phyloP scores from a whole-genome alignment of 2,888 invertebrate genomes.

The Caprella mutica region DNA sequence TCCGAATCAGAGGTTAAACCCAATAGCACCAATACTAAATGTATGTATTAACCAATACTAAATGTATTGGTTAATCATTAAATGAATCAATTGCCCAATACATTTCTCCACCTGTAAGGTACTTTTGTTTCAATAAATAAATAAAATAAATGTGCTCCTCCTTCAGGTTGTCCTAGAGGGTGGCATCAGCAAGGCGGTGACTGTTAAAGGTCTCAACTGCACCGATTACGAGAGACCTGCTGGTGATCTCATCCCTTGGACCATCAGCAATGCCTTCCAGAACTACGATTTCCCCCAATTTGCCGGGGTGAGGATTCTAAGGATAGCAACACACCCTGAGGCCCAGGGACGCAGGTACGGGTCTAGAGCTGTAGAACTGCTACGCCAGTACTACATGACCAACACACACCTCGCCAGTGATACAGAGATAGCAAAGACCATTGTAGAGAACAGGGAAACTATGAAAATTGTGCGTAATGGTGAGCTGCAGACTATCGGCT shows the following conservation, averaged over 20 bases:
- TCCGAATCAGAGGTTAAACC: too few relatives aligned
- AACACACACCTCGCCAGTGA: conserved; percentile 54
- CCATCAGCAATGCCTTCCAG: conserved; percentile 88
- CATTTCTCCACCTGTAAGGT: too few relatives aligned
- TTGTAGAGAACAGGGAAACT: conserved; percentile 41
- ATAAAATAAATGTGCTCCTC: background rate
- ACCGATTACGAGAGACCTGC: conserved; percentile 71
- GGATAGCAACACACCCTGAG: conserved; percentile 96
- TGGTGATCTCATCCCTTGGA: conserved; percentile 98
- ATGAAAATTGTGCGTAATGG: conserved; percentile 42
- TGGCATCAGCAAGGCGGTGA: conserved; percentile 50
- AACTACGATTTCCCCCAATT: conserved; percentile 86
- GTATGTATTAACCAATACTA: too few relatives aligned
- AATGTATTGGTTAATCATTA: too few relatives aligned
- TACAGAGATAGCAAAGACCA: conserved; percentile 45
- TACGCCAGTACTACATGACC: conserved; percentile 79
- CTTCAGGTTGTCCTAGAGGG: conserved; percentile 54
- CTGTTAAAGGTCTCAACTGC: conserved; percentile 5
- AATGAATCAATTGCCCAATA: too few relatives aligned
- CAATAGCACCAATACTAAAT: too few relatives aligned
- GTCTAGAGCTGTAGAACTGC: conserved; percentile 64
- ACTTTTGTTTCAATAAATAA: too few relatives aligned
- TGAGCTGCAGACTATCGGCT: background rate
- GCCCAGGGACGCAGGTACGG: conserved; percentile 98
- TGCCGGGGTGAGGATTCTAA: conserved; percentile 77